Evolutionary conservation across 2,797 vertebrate genomes (phyloP).

Genomic region (Schizopygopsis malacanthus): DNA sequence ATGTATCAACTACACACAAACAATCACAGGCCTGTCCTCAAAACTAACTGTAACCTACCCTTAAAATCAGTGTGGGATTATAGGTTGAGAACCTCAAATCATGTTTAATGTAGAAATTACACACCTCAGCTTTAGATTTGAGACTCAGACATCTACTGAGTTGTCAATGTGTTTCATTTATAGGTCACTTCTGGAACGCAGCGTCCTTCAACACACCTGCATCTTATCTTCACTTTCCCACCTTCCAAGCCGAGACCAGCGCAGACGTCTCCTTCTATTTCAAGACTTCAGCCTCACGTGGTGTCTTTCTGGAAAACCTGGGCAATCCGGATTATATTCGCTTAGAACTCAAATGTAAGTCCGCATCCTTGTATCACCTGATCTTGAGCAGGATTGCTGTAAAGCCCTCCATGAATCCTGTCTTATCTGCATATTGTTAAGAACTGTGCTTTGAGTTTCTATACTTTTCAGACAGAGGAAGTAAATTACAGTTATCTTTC

Average conservation of each 20-base stretch:
- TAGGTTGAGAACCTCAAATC: neutral
- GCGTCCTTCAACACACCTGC: constrained; percentile 91
- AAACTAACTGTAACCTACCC: neutral
- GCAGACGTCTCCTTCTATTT: constrained; percentile 98
- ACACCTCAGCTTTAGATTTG: neutral
- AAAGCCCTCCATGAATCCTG: neutral
- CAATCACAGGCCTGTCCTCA: neutral
- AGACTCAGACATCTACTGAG: neutral
- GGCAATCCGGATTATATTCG: constrained; percentile 89
- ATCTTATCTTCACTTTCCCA: constrained; percentile 91
- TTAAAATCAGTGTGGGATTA: neutral
- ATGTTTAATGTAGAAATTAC: neutral
- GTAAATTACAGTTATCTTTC: neutral
- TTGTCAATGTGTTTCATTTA: neutral
- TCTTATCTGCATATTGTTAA: neutral
- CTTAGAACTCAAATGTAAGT: constrained; percentile 91
- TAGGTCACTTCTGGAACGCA: constrained; percentile 93
- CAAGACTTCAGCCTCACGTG: constrained; percentile 89
- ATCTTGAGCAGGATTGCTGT: neutral
- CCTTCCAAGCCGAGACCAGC: constrained; percentile 88
- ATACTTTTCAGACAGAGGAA: neutral
- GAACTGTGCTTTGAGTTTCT: neutral
- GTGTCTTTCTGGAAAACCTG: constrained; percentile 92
- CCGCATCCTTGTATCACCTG: neutral
- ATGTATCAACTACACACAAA: neutral